Percentiles rank a stretch among this genome's conserved stretches.
Evolutionary conservation across 1,140 invertebrate species (phyloP).

Genomic region (Bombus vancouverensis): DNA sequence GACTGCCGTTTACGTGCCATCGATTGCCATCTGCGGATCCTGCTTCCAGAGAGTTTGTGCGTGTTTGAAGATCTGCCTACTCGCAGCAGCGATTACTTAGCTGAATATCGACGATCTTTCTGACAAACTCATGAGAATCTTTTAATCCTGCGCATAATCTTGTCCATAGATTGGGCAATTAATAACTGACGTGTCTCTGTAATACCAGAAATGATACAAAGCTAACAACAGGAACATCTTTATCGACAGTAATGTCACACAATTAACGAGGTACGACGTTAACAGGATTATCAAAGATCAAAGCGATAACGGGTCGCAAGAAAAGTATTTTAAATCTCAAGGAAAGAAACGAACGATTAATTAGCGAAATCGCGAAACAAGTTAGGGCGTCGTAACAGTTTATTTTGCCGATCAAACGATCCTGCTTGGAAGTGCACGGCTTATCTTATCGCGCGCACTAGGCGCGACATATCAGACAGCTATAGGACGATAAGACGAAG

Average conservation of each 20-base stretch:
- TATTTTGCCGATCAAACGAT: not conserved
- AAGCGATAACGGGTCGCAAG: too few relatives aligned
- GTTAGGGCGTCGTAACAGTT: not conserved
- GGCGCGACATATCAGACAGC: constrained; percentile 10
- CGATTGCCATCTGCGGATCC: too few relatives aligned
- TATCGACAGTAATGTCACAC: too few relatives aligned
- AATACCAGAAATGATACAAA: not conserved
- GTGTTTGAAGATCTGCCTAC: too few relatives aligned
- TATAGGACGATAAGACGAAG: constrained; percentile 34
- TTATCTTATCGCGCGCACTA: constrained; percentile 18
- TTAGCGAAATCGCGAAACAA: not conserved
- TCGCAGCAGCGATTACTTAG: too few relatives aligned
- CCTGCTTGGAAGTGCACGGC: not conserved
- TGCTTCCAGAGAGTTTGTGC: too few relatives aligned
- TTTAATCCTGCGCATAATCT: not conserved
- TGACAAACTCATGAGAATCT: not conserved
- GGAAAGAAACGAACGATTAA: not conserved
- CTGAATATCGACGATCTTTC: too few relatives aligned
- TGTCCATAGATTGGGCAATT: not conserved
- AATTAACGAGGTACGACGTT: too few relatives aligned
- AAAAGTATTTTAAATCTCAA: too few relatives aligned
- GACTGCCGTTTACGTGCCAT: too few relatives aligned
- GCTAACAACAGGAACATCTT: not conserved
- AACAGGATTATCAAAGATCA: too few relatives aligned
- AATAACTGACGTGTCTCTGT: not conserved